phyloP scores from a whole-genome alignment of 2,113 vertebrate genomes.

The Oryctolagus cuniculus region DNA sequence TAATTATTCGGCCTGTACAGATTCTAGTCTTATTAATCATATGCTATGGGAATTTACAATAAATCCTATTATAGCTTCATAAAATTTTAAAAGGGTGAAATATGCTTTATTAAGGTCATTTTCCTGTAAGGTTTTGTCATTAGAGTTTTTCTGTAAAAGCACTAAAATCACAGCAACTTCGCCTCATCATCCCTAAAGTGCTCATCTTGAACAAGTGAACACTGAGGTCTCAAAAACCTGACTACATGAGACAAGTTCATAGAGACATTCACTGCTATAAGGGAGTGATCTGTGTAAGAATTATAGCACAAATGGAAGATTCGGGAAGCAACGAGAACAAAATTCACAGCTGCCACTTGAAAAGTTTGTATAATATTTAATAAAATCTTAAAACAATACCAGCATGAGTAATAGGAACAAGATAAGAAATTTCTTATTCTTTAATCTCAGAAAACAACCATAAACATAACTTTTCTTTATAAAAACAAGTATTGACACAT shows the following conservation, averaged over 20 bases:
- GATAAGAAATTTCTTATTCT: background rate
- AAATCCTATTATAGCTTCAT: constrained; percentile 69
- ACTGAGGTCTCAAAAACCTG: constrained; percentile 49
- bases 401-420: constrained; percentile 31
- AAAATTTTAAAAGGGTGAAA: constrained; percentile 68
- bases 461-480: too few relatives aligned
- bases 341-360: constrained; percentile 60
- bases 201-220: constrained; percentile 73
- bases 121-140: constrained; percentile 44
- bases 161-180: constrained; percentile 64
- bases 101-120: constrained; percentile 70
- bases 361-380: background rate
- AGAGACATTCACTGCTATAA: constrained; percentile 54
- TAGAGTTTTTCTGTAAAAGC: constrained; percentile 58
- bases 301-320: constrained; percentile 10
- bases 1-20: constrained; percentile 65
- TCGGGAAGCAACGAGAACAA: constrained; percentile 56
- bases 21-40: constrained; percentile 65
- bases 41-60: constrained; percentile 53
- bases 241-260: constrained; percentile 44
- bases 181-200: constrained; percentile 46
- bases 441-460: background rate
- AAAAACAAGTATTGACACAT: background rate
- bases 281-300: constrained; percentile 29
- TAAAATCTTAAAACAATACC: constrained; percentile 2